Percentiles rank a stretch among this genome's conserved stretches.
Evolutionary conservation across 2,888 invertebrate species (phyloP).

Genomic region (Apotomis turbidana): DNA sequence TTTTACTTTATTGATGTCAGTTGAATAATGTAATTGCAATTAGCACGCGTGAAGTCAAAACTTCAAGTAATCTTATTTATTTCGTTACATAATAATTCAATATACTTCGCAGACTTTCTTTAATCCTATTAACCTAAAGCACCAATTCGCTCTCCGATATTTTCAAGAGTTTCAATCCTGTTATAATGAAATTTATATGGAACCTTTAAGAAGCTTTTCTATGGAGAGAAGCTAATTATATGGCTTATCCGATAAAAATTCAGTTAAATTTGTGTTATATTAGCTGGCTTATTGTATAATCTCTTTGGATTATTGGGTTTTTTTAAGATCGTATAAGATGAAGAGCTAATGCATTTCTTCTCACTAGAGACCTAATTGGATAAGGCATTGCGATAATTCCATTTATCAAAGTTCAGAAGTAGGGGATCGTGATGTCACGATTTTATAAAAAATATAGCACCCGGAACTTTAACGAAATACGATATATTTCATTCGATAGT

Average conservation of each 20-base stretch:
- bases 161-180: conserved; percentile 27
- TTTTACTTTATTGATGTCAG: no score
- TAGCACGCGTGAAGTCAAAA: no score
- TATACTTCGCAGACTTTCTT: conserved; percentile 17
- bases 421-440: no score
- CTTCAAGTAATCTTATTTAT: background rate
- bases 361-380: no score
- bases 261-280: conserved; percentile 13
- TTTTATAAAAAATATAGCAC: no score
- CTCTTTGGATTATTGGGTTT: background rate
- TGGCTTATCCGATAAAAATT: conserved; percentile 18
- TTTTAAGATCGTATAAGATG: background rate
- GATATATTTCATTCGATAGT: no score
- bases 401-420: no score
- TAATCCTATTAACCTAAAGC: conserved; percentile 35
- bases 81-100: conserved; percentile 10
- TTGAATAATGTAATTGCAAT: no score
- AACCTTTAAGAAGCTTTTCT: conserved; percentile 27
- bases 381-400: no score
- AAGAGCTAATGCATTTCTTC: no score
- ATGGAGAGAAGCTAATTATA: conserved; percentile 25
- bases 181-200: conserved; percentile 33
- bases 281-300: background rate
- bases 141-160: conserved; percentile 38
- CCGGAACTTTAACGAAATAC: no score